Evolutionary conservation across 1,140 invertebrate species (phyloP), one percentile per base, ranked within the genome.

Genomic region (Zaprionus kolodkinae): DNA sequence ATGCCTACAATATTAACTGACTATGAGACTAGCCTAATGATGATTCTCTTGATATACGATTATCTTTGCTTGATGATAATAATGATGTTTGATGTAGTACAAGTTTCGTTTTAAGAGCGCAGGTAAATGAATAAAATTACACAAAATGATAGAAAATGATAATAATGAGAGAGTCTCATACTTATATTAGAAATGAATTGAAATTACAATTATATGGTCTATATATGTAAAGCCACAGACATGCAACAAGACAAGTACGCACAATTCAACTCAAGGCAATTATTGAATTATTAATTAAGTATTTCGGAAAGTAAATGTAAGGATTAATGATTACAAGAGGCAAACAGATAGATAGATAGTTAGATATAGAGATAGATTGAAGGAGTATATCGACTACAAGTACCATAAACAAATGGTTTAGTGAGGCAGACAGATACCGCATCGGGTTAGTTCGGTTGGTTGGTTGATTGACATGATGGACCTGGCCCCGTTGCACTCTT

Each of bases 391-490:
- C 45, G 45, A 50, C 15, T 50, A 50, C 45, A 25, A 68, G 35
- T 56, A 30, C 12, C 10, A 45, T 70, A 56, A 50, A 50, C 45
- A 61, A 11, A 11, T 66, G 56, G 56, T 55, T 73, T 61, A 56
- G 62, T 59, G 64, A 79, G 83, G 72, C 74, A 79, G 77, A 81
- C 84, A 84, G 74, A 81, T 84, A 88, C 85, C 84, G 81, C 78
- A 75, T 40, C 61, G 78, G 72, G 73, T 87, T 88, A 88, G 78
- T 78, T 75, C 1, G 21, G 79, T 38, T 45, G 77, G 25, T 43
- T 35, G 50, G n/a, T n/a, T 40, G 62, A 33, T 35, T 33, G 43
- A 35, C 67, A 60, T 61, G n/a, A 60, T 65, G 57, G 64, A 73
- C 71, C 63, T 78, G 70, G 70, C 59, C 81, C 82, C 74, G 40